Evolutionary conservation across 2,113 vertebrate species (phyloP).

Genomic region (Tonatia bakeri): DNA sequence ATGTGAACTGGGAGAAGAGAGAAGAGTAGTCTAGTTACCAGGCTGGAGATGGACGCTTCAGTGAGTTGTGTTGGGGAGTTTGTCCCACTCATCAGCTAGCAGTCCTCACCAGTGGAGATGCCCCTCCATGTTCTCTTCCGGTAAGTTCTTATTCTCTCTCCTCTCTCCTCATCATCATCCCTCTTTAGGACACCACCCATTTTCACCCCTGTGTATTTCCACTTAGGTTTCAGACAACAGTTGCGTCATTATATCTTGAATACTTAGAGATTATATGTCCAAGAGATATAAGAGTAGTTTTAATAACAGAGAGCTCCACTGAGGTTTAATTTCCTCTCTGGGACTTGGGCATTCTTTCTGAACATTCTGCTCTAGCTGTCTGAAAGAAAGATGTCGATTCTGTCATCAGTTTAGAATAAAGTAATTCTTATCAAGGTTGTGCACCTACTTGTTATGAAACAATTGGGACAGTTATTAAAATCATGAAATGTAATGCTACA

Average conservation of each 20-base stretch:
- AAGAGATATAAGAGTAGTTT: neutral
- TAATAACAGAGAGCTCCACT: neutral
- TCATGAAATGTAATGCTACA: neutral
- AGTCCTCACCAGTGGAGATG: neutral
- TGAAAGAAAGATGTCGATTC: neutral
- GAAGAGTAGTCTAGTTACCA: no score
- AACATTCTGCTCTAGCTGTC: neutral
- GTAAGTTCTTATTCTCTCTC: neutral
- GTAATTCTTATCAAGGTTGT: neutral
- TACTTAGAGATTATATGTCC: neutral
- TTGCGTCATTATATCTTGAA: neutral
- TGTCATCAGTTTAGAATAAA: neutral
- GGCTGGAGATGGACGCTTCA: neutral
- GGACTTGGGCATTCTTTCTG: neutral
- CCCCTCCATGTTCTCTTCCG: neutral
- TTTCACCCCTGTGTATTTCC: neutral
- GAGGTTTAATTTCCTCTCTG: constrained; percentile 24
- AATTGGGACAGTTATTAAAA: neutral
- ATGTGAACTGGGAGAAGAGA: neutral
- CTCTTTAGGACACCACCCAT: neutral
- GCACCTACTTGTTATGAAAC: neutral
- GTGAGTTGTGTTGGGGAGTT: neutral
- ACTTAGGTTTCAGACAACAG: neutral
- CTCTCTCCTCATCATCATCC: neutral
- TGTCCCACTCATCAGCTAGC: no score